phyloP scores from a whole-genome alignment of 1,140 invertebrate genomes.

The Wiebesia pumilae region DNA sequence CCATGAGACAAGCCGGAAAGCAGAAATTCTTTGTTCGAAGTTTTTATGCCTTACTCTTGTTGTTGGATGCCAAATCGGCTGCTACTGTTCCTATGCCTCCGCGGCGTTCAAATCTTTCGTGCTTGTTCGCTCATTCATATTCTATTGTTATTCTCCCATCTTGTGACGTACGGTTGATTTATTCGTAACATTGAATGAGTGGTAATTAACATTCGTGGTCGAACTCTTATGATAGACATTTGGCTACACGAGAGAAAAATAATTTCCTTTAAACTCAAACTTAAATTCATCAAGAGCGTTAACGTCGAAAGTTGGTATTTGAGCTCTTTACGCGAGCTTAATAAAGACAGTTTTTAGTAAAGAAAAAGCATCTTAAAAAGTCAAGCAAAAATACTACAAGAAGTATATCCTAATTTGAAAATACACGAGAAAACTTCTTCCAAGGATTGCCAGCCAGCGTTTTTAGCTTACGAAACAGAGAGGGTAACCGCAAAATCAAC shows the following conservation, averaged over 20 bases:
- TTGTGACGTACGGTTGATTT: too few species aligned
- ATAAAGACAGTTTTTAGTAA: too few species aligned
- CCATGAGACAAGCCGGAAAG: conserved; percentile 38
- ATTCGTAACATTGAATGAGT: too few species aligned
- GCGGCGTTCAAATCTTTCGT: background rate
- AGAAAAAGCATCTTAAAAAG: too few species aligned
- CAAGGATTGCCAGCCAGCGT: background rate
- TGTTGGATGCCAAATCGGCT: conserved; percentile 29
- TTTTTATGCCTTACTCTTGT: background rate
- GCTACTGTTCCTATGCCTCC: background rate
- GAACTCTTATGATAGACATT: too few species aligned
- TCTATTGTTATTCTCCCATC: background rate
- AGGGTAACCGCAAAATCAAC: conserved; percentile 37
- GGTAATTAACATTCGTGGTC: too few species aligned
- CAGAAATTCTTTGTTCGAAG: conserved; percentile 44
- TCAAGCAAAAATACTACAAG: background rate
- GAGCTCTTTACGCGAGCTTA: too few species aligned
- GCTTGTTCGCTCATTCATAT: background rate
- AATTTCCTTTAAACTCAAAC: too few species aligned
- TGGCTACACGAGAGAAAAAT: too few species aligned
- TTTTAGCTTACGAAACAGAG: conserved; percentile 12
- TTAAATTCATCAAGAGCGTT: too few species aligned
- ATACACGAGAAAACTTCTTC: background rate
- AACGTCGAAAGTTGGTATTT: too few species aligned
- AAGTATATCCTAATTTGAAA: background rate